These are phyloP conservation scores for Salvelinus fontinalis DNA, from an alignment of 2,113 vertebrate genomes.

Conservation along the genomic window DNA sequence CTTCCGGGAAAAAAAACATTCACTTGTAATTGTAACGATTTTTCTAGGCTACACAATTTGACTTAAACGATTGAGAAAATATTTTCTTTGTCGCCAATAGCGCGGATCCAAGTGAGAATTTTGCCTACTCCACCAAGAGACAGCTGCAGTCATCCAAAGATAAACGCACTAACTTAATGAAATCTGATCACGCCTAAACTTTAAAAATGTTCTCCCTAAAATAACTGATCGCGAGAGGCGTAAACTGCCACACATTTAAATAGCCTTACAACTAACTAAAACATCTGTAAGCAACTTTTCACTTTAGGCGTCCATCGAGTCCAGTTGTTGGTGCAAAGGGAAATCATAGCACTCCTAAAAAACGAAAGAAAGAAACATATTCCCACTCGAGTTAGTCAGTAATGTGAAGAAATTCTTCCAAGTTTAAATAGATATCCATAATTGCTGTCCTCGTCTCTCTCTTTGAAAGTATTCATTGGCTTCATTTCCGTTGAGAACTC, in stretches of 20 bases:
- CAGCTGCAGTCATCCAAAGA: slow-evolving; percentile 53
- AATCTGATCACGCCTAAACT: slow-evolving; percentile 33
- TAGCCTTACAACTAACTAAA: background rate
- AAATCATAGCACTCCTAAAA: background rate
- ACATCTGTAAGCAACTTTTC: slow-evolving; percentile 31
- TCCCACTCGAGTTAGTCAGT: background rate
- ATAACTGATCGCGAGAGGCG: background rate
- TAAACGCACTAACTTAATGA: slow-evolving; percentile 46
- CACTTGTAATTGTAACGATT: background rate
- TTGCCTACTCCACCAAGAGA: slow-evolving; percentile 38
- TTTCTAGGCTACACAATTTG: background rate
- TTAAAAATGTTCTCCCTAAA: slow-evolving; percentile 1
- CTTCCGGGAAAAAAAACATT: background rate
- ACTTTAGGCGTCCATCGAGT: background rate
- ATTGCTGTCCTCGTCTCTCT: background rate
- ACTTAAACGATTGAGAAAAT: background rate
- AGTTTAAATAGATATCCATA: background rate
- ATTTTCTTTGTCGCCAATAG: slow-evolving; percentile 58
- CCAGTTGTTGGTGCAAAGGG: background rate
- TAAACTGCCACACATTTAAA: background rate
- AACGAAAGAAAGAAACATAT: background rate
- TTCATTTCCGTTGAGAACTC: slow-evolving; percentile 46
- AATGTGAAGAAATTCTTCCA: background rate
- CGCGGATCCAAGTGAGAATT: slow-evolving; percentile 39
- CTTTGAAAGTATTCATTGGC: slow-evolving; percentile 18